Evolutionary conservation across 1,140 invertebrate species (phyloP).

Genomic region (Drosophila jambulina): DNA sequence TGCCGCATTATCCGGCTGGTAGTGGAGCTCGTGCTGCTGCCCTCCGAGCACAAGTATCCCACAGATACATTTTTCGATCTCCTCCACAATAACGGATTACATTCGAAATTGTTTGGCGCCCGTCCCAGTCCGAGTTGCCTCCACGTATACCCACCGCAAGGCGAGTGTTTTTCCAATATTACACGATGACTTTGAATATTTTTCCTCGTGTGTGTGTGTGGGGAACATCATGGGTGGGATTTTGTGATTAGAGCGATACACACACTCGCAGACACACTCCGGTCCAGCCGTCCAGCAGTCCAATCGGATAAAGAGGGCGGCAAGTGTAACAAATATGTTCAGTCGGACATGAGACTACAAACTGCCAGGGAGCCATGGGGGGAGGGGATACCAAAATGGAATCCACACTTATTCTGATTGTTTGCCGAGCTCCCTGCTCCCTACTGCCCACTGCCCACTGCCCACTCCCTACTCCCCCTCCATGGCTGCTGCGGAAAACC

Average conservation of each 20-base stretch:
- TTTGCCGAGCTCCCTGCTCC: conserved; percentile 33
- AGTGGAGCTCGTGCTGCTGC: conserved; percentile 18
- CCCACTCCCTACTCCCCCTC: not conserved
- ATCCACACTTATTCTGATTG: conserved; percentile 75
- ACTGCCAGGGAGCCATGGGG: conserved; percentile 25
- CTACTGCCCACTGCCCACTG: too few species aligned
- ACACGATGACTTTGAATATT: conserved; percentile 83
- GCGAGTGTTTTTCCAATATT: conserved; percentile 73
- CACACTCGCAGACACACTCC: not conserved
- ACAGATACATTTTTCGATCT: conserved; percentile 48
- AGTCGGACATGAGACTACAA: conserved; percentile 44
- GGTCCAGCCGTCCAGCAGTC: not conserved
- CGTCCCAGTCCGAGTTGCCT: not conserved
- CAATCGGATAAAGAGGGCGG: conserved; percentile 41
- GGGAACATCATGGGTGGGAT: conserved; percentile 75
- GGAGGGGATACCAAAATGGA: conserved; percentile 35
- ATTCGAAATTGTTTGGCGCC: conserved; percentile 75
- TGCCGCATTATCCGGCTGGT: conserved; percentile 51
- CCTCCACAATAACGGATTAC: conserved; percentile 76
- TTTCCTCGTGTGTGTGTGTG: conserved; percentile 30
- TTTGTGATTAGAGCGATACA: conserved; percentile 72
- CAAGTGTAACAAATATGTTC: conserved; percentile 77
- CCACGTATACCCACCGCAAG: not conserved
- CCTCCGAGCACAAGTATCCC: conserved; percentile 17
- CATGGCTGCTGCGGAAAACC: conserved; percentile 19